phyloP scores from a whole-genome alignment of 2,113 vertebrate species.

The Thunnus thynnus region DNA sequence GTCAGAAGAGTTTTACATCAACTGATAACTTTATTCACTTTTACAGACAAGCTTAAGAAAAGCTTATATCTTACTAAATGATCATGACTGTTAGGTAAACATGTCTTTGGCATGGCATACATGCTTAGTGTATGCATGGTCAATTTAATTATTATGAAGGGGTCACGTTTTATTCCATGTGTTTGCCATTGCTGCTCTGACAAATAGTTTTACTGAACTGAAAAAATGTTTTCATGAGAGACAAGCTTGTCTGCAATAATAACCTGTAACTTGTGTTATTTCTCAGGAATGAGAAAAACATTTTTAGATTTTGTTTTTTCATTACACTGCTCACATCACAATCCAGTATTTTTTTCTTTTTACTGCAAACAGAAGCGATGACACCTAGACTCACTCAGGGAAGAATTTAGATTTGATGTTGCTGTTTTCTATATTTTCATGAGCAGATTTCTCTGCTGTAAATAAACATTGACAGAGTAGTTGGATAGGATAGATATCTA shows the following conservation, averaged over 20 bases:
- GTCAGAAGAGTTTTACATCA: conserved; percentile 37
- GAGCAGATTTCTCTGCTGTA: neutral
- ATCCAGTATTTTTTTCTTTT: neutral
- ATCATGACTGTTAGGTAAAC: conserved; percentile 48
- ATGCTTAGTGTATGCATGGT: conserved; percentile 7
- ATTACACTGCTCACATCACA: neutral
- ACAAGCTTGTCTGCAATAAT: neutral
- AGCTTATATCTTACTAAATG: conserved; percentile 45
- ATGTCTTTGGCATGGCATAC: conserved; percentile 17
- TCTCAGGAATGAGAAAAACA: neutral
- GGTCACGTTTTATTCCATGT: neutral
- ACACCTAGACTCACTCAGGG: neutral
- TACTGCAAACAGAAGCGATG: conserved; percentile 10
- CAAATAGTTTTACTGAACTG: neutral
- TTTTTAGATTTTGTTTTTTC: neutral
- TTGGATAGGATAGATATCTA: conserved; percentile 11
- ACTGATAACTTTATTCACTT: conserved; percentile 13
- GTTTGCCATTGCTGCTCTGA: neutral
- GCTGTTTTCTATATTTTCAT: neutral
- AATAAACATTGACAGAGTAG: neutral
- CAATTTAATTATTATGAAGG: conserved; percentile 26
- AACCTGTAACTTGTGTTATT: neutral
- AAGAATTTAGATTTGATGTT: neutral
- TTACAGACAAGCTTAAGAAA: conserved; percentile 15
- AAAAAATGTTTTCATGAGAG: conserved; percentile 1